Conservation (phyloP, 2,888 invertebrate species). For the Sialis fuliginosa region DNA sequence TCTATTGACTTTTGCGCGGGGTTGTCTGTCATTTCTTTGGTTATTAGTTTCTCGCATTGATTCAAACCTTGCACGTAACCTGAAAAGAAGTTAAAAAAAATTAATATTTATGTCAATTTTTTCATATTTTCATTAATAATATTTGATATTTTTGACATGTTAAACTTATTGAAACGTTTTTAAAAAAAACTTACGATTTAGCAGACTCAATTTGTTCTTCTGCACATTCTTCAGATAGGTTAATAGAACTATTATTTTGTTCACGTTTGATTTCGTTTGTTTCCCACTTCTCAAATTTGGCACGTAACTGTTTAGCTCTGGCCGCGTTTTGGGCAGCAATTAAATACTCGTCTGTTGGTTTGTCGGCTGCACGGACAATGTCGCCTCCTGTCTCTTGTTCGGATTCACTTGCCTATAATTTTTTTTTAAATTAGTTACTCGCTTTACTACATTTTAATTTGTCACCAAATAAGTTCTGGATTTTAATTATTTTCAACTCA, state of each 20-base stretch:
- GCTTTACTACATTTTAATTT: no score
- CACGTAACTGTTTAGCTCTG: constrained; percentile 66
- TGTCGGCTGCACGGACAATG: constrained; percentile 13
- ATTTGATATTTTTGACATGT: background rate
- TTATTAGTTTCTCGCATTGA: constrained; percentile 45
- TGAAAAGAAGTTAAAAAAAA: constrained; percentile 21
- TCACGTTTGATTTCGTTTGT: constrained; percentile 43
- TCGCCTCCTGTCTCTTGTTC: background rate
- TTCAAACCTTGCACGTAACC: constrained; percentile 76
- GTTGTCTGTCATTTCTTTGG: constrained; percentile 30
- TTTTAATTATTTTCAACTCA: constrained; percentile 13
- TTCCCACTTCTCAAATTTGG: constrained; percentile 80
- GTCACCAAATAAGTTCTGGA: no score
- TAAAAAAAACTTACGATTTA: constrained; percentile 36
- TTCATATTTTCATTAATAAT: background rate
- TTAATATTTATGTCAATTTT: background rate
- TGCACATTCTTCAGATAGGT: constrained; percentile 27
- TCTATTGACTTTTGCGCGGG: constrained; percentile 63
- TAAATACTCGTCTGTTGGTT: constrained; percentile 45
- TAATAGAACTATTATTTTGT: constrained; percentile 26
- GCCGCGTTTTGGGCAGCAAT: constrained; percentile 61
- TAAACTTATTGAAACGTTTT: background rate
- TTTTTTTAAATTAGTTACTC: no score
- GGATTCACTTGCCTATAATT: constrained; percentile 22
- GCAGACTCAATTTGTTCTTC: constrained; percentile 74